These are phyloP conservation scores for Parazoanthus darwini DNA, from an alignment of 92 coral and sea anemone genomes.

Conservation along the genomic window DNA sequence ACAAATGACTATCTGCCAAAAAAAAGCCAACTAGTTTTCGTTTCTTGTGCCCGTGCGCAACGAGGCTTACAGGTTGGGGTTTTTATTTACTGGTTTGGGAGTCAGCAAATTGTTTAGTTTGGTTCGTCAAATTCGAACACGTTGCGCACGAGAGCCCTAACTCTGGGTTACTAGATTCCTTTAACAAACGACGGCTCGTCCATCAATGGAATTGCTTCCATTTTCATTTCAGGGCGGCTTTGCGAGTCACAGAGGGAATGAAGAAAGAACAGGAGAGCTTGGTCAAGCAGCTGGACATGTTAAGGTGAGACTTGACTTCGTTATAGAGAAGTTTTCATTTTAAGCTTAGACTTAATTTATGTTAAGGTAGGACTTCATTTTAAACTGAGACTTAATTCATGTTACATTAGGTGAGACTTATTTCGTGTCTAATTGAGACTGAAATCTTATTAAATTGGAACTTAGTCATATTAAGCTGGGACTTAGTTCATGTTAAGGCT, in stretches of 20 bases:
- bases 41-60: no score
- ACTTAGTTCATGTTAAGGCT: background rate
- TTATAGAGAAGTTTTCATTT: background rate
- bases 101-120: no score
- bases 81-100: no score
- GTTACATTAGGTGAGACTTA: background rate
- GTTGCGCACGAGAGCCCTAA: background rate
- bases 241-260: slow-evolving; percentile 92
- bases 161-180: background rate
- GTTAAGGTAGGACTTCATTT: background rate
- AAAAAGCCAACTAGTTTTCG: no score
- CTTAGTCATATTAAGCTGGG: background rate
- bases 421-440: background rate
- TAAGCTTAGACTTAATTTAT: background rate
- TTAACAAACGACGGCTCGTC: background rate
- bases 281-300: slow-evolving; percentile 86
- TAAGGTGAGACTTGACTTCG: slow-evolving; percentile 60
- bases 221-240: slow-evolving; percentile 66
- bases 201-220: background rate
- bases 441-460: background rate
- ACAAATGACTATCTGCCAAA: no score
- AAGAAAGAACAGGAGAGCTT: slow-evolving; percentile 92
- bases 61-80: no score
- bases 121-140: background rate
- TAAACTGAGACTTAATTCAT: background rate